A percentile compares a stretch with the other conserved stretches of the same genome.
Evolutionary conservation across 2,797 vertebrate species (phyloP).

Genomic region (Falco columbarius): DNA sequence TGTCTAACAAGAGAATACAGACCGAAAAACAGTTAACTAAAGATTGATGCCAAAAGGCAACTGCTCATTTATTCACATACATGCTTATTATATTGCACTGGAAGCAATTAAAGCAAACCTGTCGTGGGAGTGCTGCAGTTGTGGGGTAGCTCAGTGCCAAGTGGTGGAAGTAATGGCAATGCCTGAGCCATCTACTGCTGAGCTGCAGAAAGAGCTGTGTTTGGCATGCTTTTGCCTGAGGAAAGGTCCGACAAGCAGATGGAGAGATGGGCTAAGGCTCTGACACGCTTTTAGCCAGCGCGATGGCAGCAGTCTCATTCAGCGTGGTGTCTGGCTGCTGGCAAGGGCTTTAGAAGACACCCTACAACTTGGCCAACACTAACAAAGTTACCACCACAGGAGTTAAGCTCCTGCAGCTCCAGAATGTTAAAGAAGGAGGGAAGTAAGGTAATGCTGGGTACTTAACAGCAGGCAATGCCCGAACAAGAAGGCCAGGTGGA

Average conservation of each 20-base stretch:
- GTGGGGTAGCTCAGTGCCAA: not conserved
- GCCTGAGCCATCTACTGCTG: slow-evolving; percentile 36
- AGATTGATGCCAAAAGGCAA: not conserved
- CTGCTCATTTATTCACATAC: not conserved
- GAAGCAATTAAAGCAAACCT: slow-evolving; percentile 1
- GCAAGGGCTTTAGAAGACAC: not conserved
- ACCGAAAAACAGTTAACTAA: not conserved
- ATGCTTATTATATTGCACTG: not conserved
- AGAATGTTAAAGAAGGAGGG: not conserved
- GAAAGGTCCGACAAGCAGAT: slow-evolving; percentile 7
- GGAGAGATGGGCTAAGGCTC: not conserved
- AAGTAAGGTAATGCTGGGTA: rapidly evolving
- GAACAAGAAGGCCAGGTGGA: not conserved
- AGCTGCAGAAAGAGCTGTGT: slow-evolving; percentile 7
- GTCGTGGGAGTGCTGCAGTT: slow-evolving; percentile 46
- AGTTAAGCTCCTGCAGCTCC: not conserved
- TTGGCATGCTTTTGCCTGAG: not conserved
- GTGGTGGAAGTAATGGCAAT: not conserved
- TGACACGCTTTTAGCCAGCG: rapidly evolving
- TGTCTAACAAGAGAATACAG: not conserved
- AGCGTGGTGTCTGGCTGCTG: not conserved
- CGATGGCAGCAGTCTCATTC: not conserved
- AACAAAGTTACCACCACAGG: not conserved
- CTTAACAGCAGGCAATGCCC: not conserved
- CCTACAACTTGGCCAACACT: not conserved